A percentile compares a stretch with the other conserved stretches of the same genome.
phyloP scores from a whole-genome alignment of 2,113 vertebrate genomes.

The Archilochus colubris region DNA sequence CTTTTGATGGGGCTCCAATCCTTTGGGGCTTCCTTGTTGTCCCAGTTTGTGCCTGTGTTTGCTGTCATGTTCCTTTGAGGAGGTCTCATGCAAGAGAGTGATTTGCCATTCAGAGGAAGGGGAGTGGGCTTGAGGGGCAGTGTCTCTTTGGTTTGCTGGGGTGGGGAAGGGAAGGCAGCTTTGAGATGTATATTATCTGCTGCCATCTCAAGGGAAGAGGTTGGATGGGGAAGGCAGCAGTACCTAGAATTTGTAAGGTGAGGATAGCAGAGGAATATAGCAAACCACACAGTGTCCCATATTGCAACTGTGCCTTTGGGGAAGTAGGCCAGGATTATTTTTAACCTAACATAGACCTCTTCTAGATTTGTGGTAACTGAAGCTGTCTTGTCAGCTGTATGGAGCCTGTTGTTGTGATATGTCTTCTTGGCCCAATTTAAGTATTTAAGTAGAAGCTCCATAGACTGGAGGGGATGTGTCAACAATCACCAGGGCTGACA shows the following conservation, averaged over 20 bases:
- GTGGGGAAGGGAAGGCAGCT: background rate
- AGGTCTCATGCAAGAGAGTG: background rate
- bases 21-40: background rate
- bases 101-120: background rate
- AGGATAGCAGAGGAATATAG: background rate
- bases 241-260: background rate
- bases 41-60: background rate
- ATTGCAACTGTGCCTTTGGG: background rate
- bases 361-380: background rate
- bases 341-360: background rate
- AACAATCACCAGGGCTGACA: background rate
- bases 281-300: background rate
- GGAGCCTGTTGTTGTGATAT: background rate
- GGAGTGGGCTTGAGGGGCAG: background rate
- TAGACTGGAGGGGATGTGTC: background rate
- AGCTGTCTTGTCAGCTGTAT: background rate
- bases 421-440: background rate
- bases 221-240: background rate
- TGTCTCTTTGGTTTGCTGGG: background rate
- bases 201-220: background rate
- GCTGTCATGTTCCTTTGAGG: background rate
- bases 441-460: background rate
- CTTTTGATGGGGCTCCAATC: background rate
- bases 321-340: background rate
- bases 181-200: background rate